A percentile compares a stretch with the other conserved stretches of the same genome.
phyloP scores from a whole-genome alignment of 2,113 vertebrate genomes.

The Bubo scandiacus region DNA sequence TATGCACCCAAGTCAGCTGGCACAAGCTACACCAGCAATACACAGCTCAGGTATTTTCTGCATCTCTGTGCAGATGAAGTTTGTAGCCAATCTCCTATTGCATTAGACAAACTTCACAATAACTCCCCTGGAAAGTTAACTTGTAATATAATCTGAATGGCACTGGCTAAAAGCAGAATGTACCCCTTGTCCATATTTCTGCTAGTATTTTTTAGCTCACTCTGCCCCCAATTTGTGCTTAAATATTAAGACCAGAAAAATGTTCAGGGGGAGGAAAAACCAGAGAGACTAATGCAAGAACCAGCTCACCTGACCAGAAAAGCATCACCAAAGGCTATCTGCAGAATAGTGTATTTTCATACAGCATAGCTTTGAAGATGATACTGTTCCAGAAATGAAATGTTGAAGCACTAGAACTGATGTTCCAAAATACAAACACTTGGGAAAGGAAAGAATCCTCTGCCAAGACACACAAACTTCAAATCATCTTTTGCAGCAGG shows the following conservation, averaged over 20 bases:
- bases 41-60: background rate
- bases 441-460: background rate
- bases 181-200: background rate
- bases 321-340: background rate
- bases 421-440: background rate
- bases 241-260: background rate
- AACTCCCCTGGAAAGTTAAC: background rate
- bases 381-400: background rate
- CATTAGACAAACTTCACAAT: background rate
- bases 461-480: slow-evolving; percentile 19
- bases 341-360: background rate
- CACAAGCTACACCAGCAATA: fast-evolving
- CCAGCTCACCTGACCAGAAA: background rate
- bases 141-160: background rate
- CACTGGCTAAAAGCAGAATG: background rate
- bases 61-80: background rate
- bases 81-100: background rate
- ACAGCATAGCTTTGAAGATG: background rate
- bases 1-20: background rate
- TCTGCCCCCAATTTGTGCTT: background rate
- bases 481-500: background rate
- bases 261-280: fast-evolving
- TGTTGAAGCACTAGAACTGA: background rate
- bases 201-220: background rate
- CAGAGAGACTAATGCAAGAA: background rate